A percentile compares a stretch with the other conserved stretches of the same genome.
Evolutionary conservation across 1,140 invertebrate species (phyloP).

Genomic region (Achroia grisella): DNA sequence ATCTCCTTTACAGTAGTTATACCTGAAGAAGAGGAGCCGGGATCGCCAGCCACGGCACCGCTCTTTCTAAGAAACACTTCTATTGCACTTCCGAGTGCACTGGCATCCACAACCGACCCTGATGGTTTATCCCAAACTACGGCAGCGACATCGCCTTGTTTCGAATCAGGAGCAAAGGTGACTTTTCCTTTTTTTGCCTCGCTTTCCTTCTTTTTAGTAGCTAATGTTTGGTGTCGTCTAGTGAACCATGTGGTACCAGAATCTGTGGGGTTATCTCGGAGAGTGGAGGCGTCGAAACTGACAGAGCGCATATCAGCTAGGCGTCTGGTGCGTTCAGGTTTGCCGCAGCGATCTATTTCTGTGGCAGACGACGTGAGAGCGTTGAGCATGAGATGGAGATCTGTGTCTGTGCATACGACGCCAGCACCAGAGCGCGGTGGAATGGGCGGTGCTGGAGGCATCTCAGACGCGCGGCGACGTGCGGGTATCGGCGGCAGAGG

Average conservation of each 20-base stretch:
- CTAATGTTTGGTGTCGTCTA: constrained; percentile 82
- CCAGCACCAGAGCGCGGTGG: constrained; percentile 55
- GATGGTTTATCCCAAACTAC: constrained; percentile 82
- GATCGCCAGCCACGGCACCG: constrained; percentile 55
- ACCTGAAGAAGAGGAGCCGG: constrained; percentile 52
- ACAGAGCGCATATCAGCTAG: constrained; percentile 82
- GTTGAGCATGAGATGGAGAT: constrained; percentile 85
- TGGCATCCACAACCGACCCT: constrained; percentile 84
- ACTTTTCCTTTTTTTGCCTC: constrained; percentile 74
- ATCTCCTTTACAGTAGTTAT: constrained; percentile 46
- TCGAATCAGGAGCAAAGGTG: constrained; percentile 58
- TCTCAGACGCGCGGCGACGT: constrained; percentile 78
- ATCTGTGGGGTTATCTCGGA: constrained; percentile 70
- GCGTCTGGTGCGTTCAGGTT: constrained; percentile 51
- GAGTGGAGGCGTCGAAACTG: constrained; percentile 85
- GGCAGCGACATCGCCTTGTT: constrained; percentile 46
- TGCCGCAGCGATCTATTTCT: constrained; percentile 80
- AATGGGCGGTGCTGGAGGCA: constrained; percentile 73
- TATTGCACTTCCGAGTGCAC: constrained; percentile 85
- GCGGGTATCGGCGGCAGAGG: constrained; percentile 72
- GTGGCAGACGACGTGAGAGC: constrained; percentile 85
- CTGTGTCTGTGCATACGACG: constrained; percentile 85
- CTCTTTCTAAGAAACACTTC: constrained; percentile 82
- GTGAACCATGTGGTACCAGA: constrained; percentile 82
- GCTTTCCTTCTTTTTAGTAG: constrained; percentile 76